Percentiles rank a stretch among this genome's conserved stretches.
phyloP scores from a whole-genome alignment of 2,888 invertebrate species.

The Cerceris rybyensis region DNA sequence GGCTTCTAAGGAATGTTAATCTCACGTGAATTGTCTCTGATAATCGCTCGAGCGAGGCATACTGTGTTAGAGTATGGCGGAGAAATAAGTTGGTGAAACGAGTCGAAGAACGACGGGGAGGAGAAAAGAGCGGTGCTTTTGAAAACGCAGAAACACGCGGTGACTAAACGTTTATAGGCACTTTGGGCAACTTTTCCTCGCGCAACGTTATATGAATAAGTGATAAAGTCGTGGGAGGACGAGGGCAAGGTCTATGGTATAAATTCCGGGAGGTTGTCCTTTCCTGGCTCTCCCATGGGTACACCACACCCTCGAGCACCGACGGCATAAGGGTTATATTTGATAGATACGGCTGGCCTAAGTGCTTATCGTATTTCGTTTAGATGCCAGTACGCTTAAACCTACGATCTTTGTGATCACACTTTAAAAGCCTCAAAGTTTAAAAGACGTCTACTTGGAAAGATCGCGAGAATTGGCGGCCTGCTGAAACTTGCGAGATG shows the following conservation, averaged over 20 bases:
- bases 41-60: too few relatives aligned
- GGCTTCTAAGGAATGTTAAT: too few relatives aligned
- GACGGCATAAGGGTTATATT: constrained; percentile 78
- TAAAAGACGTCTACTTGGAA: constrained; percentile 24
- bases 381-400: constrained; percentile 46
- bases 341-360: constrained; percentile 80
- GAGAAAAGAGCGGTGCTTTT: constrained; percentile 25
- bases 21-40: too few relatives aligned
- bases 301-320: constrained; percentile 58
- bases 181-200: constrained; percentile 79
- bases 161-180: constrained; percentile 80
- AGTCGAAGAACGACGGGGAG: background rate
- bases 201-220: constrained; percentile 80
- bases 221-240: constrained; percentile 72
- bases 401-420: constrained; percentile 56
- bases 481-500: constrained; percentile 16
- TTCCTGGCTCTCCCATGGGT: constrained; percentile 74
- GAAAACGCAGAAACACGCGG: constrained; percentile 63
- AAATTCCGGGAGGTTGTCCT: constrained; percentile 80
- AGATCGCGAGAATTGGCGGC: constrained; percentile 34
- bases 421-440: constrained; percentile 55
- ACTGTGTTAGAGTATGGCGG: background rate
- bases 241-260: constrained; percentile 74
- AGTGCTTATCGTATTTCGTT: constrained; percentile 81
- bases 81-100: background rate